A percentile compares a stretch with the other conserved stretches of the same genome.
These are phyloP conservation scores for Pelusios castaneus DNA, from an alignment of 2,113 vertebrate genomes.

Conservation along the genomic window DNA sequence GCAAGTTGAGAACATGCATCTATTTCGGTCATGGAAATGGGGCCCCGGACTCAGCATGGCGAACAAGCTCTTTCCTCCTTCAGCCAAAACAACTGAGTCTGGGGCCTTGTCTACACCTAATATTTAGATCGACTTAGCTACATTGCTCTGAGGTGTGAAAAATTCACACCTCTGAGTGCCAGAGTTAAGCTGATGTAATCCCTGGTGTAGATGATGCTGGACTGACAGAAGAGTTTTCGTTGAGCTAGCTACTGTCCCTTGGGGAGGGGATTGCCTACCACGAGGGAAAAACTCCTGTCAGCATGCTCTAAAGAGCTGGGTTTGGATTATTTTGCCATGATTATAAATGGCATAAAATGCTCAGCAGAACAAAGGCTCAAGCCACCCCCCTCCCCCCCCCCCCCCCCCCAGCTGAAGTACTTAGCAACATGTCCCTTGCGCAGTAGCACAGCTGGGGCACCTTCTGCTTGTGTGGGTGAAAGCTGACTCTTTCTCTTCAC, in stretches of 20 bases:
- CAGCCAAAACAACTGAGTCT: neutral
- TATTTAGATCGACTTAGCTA: too few species aligned
- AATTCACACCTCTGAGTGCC: too few species aligned
- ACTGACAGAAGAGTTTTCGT: too few species aligned
- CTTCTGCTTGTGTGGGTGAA: neutral
- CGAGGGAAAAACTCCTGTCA: too few species aligned
- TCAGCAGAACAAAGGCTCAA: neutral
- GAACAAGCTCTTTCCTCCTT: neutral
- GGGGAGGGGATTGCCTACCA: too few species aligned
- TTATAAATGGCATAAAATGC: neutral
- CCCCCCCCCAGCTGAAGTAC: neutral
- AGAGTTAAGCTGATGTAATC: too few species aligned
- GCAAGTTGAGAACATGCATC: neutral
- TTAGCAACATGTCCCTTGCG: neutral
- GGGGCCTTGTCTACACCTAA: too few species aligned
- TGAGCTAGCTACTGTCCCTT: too few species aligned
- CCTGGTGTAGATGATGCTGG: too few species aligned
- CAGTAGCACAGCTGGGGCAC: neutral
- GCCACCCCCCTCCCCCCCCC: neutral
- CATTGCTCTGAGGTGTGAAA: too few species aligned
- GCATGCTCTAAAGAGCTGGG: neutral
- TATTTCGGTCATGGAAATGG: neutral
- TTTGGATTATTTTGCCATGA: neutral
- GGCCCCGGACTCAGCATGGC: neutral
- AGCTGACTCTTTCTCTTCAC: slow-evolving; percentile 50